Base-by-base conservation (phyloP, 1,140 invertebrate genomes). In the Trachelipus rathkii region DNA sequence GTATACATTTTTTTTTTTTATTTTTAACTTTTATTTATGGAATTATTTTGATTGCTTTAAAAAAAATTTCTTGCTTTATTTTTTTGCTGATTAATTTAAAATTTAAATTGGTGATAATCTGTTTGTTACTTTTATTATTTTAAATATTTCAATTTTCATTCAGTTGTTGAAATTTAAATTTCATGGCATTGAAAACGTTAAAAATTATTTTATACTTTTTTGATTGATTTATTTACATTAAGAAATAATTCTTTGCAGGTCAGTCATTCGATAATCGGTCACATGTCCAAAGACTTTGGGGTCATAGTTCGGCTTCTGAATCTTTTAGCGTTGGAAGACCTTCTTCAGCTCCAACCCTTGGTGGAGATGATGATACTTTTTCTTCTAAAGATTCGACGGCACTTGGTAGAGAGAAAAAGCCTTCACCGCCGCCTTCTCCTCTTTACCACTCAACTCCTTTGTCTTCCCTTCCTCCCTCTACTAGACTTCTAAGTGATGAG, bases 281-380 rank as follows among this genome's bases (percentile, higher is more conserved):
- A 86, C 77, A 87, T 86, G 11, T 85, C 84, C 10, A 81, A 69
- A 82, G 87, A 71, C 86, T 87, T 10, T 83, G 87, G 19, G 87
- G 87, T 83, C 87, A 87, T 81, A 87, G 86, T 76, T 87, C 86
- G 77, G 84, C 85, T 75, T 85, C 86, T 0, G 87, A 87, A 60
- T 75, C 80, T 15, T 23, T 77, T 21, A 73, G 72, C 24, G 73
- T 44, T 9, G 21, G 67, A n/a, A 71, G 75, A 43, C 80, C 80
- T 46, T 77, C 73, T 33, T 80, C 79, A 24, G 73, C 76, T 71
- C 75, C 80, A 23, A 68, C 73, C 15, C 66, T 75, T 46, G 73
- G 76, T 4, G 67, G 71, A 24, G 75, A 82, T 44, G 75, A 79
- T 46, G 77, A 82, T 75, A 75, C 76, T 24, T 79, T 79, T 50